phyloP scores from a whole-genome alignment of 2,113 vertebrate genomes.

The Pongo abelii region DNA sequence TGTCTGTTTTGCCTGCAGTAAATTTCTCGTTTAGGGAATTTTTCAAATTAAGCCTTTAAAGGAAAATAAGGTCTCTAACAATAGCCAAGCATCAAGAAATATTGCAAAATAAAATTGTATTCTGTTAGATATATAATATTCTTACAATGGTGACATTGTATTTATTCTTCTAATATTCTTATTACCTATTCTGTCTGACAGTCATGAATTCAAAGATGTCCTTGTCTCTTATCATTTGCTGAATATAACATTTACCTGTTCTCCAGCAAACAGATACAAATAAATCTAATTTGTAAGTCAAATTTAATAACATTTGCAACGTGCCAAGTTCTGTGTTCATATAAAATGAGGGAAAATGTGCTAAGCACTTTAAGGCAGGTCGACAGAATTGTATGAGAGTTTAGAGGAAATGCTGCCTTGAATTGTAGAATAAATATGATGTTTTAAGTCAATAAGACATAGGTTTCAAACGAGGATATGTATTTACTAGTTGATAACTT shows the following conservation, averaged over 20 bases:
- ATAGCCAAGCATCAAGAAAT: neutral
- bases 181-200: neutral
- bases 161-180: constrained; percentile 25
- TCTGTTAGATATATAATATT: neutral
- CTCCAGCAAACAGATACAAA: neutral
- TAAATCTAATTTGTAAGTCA: neutral
- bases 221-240: neutral
- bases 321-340: neutral
- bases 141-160: constrained; percentile 34
- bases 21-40: neutral
- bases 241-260: neutral
- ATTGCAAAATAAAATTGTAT: neutral
- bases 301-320: neutral
- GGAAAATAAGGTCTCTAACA: constrained; percentile 32
- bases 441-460: neutral
- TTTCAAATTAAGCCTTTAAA: constrained; percentile 33
- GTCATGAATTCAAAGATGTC: constrained; percentile 25
- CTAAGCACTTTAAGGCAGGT: neutral
- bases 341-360: neutral
- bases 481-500: neutral
- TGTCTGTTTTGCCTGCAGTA: neutral
- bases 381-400: neutral
- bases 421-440: neutral
- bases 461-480: neutral
- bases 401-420: neutral